These are phyloP conservation scores for Bedellia somnulentella DNA, from an alignment of 2,888 invertebrate species.

Conservation along the genomic window DNA sequence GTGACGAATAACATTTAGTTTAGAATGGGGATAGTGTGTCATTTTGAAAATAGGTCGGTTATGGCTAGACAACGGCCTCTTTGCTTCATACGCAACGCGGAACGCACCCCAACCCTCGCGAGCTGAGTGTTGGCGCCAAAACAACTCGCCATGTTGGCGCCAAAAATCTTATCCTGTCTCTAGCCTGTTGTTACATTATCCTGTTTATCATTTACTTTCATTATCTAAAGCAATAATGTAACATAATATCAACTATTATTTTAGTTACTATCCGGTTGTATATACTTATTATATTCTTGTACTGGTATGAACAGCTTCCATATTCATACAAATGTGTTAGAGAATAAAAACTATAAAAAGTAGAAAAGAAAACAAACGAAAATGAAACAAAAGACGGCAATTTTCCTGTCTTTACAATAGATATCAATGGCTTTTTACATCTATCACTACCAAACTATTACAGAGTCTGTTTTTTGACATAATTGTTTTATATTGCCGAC, in stretches of 20 bases:
- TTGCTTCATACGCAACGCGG: too few species aligned
- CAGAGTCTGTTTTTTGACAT: too few species aligned
- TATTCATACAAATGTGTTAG: too few species aligned
- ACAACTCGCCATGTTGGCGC: constrained; percentile 35
- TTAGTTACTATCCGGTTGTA: neutral
- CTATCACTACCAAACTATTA: too few species aligned
- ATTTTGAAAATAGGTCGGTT: constrained; percentile 7
- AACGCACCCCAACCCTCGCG: constrained; percentile 23
- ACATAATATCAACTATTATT: neutral
- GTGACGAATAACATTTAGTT: constrained; percentile 5
- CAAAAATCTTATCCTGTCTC: constrained; percentile 11
- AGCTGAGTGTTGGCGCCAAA: constrained; percentile 43
- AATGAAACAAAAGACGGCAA: too few species aligned
- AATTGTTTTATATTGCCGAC: too few species aligned
- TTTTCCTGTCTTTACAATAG: too few species aligned
- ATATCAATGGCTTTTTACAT: too few species aligned
- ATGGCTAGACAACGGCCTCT: neutral
- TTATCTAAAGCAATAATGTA: neutral
- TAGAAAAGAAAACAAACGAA: too few species aligned
- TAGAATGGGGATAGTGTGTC: constrained; percentile 8
- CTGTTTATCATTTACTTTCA: neutral
- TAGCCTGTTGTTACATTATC: neutral
- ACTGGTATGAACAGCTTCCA: too few species aligned
- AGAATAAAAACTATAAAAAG: too few species aligned
- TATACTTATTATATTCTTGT: neutral